phyloP scores from a whole-genome alignment of 2,888 invertebrate genomes.

The Thecocarcelia acutangulata region DNA sequence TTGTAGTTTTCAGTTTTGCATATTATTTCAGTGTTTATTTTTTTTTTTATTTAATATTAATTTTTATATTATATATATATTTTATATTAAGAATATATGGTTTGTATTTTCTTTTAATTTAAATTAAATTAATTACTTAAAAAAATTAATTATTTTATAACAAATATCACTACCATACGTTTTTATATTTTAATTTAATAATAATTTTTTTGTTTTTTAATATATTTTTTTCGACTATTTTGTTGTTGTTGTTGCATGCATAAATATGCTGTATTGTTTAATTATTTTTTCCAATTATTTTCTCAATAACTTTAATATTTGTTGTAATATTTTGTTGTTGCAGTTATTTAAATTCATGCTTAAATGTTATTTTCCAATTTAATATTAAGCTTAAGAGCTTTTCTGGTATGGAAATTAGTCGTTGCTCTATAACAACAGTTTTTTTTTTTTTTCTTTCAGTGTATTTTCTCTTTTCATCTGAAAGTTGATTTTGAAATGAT shows the following conservation, averaged over 20 bases:
- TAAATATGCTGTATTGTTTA: constrained; percentile 54
- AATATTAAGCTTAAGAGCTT: too few relatives aligned
- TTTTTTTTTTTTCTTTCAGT: too few relatives aligned
- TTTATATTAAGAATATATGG: constrained; percentile 59
- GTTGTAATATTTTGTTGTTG: constrained; percentile 50
- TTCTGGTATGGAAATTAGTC: too few relatives aligned
- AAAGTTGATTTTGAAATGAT: background rate
- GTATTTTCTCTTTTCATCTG: too few relatives aligned
- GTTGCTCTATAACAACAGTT: too few relatives aligned
- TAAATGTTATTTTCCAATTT: constrained; percentile 57
- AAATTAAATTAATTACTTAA: constrained; percentile 76
- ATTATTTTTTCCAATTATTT: background rate
- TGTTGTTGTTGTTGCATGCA: constrained; percentile 71
- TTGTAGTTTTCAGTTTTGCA: constrained; percentile 57
- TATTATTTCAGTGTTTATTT: constrained; percentile 65
- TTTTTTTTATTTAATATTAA: constrained; percentile 52
- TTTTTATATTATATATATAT: constrained; percentile 50
- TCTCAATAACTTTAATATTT: constrained; percentile 36
- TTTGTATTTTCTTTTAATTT: constrained; percentile 44
- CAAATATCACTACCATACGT: constrained; percentile 79
- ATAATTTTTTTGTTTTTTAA: constrained; percentile 74
- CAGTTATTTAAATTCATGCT: constrained; percentile 48
- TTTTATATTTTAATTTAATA: constrained; percentile 42
- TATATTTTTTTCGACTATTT: constrained; percentile 69
- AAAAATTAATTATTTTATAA: constrained; percentile 78